A percentile compares a stretch with the other conserved stretches of the same genome.
phyloP scores from a whole-genome alignment of 2,113 vertebrate genomes.

The Andinoacara biseriatus region DNA sequence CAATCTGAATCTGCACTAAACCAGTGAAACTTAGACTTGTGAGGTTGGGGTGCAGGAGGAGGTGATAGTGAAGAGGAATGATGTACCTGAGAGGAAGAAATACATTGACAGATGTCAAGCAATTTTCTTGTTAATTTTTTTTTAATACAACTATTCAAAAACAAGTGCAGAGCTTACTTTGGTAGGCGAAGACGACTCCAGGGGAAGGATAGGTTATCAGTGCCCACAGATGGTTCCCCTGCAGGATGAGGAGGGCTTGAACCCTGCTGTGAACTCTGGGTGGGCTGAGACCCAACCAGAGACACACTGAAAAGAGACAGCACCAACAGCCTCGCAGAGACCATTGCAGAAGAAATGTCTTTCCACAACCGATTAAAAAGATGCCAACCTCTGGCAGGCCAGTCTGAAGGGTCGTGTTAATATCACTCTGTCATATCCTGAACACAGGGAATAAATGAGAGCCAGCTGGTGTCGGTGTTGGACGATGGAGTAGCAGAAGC shows the following conservation, averaged over 20 bases:
- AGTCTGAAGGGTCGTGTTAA: conserved; percentile 1
- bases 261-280: conserved; percentile 32
- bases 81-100: conserved; percentile 69
- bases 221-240: conserved; percentile 51
- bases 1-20: conserved; percentile 77
- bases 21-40: conserved; percentile 76
- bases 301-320: conserved; percentile 53
- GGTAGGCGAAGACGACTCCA: conserved; percentile 82
- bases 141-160: background rate
- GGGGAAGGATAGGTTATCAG: conserved; percentile 78
- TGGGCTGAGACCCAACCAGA: conserved; percentile 45
- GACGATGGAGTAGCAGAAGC: background rate
- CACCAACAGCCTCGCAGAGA: conserved; percentile 47
- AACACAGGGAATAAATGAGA: background rate
- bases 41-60: conserved; percentile 81
- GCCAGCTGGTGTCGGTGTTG: background rate
- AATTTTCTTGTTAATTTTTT: background rate
- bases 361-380: conserved; percentile 5
- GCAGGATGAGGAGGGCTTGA: conserved; percentile 28
- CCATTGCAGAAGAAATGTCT: conserved; percentile 59
- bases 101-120: background rate
- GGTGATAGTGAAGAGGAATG: conserved; percentile 77
- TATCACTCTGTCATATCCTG: conserved; percentile 26
- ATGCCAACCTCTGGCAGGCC: background rate
- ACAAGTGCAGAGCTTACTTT: conserved; percentile 37